Percentiles rank a stretch among this genome's conserved stretches.
phyloP scores from a whole-genome alignment of 2,113 vertebrate genomes.

The Pandion haliaetus region DNA sequence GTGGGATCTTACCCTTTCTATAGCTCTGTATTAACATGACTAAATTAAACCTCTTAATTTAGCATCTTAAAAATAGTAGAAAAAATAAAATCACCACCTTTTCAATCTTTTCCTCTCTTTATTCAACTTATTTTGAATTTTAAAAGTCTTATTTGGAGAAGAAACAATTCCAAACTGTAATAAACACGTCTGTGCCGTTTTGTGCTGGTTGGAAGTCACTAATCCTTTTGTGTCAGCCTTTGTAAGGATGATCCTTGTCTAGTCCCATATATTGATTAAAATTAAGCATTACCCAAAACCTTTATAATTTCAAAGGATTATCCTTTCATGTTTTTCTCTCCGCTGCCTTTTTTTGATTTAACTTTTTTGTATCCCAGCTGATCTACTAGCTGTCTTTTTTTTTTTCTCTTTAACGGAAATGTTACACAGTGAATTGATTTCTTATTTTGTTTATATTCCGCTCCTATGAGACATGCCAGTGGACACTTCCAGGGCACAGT shows the following conservation, averaged over 20 bases:
- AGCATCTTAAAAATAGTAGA: background rate
- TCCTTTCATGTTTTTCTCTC: background rate
- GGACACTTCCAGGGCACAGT: background rate
- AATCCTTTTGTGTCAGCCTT: slow-evolving; percentile 22
- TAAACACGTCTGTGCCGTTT: background rate
- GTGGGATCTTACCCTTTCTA: background rate
- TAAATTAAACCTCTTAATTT: background rate
- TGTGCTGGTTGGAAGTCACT: background rate
- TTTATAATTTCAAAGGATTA: background rate
- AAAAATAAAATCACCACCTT: background rate
- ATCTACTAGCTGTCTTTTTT: background rate
- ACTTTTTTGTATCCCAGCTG: background rate
- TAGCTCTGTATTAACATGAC: background rate
- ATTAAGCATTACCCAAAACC: background rate
- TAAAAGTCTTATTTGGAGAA: background rate
- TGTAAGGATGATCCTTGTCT: background rate
- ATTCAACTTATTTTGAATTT: background rate
- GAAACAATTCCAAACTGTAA: background rate
- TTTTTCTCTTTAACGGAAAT: background rate
- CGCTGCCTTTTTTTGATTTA: background rate
- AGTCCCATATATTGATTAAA: background rate
- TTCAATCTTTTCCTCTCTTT: background rate
- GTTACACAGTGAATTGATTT: background rate
- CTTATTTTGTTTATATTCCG: background rate
- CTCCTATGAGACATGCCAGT: background rate